Conservation (phyloP, 2,888 invertebrate species). For the Ormyrus thymus region DNA sequence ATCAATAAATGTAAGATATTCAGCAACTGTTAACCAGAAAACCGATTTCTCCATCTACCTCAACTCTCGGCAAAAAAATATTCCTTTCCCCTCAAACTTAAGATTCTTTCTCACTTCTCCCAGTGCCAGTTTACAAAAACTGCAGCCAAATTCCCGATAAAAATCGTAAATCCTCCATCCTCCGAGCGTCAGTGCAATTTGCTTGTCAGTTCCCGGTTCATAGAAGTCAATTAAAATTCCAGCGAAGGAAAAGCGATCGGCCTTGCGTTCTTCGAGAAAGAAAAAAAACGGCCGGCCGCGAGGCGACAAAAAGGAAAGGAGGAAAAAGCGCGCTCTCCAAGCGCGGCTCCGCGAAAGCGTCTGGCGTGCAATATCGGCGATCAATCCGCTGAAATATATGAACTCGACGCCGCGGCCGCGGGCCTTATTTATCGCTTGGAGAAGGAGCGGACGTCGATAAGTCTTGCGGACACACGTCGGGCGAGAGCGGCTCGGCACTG, state of each 20-base stretch:
- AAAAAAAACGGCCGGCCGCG: neutral
- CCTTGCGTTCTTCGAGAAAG: slow-evolving; percentile 1
- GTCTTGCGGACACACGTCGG: slow-evolving; percentile 26
- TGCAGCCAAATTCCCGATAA: neutral
- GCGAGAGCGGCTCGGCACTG: neutral
- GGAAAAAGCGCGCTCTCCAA: slow-evolving; percentile 10
- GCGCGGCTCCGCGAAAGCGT: neutral
- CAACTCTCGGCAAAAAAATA: too few relatives aligned
- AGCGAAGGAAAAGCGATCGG: slow-evolving; percentile 5
- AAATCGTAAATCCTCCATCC: neutral
- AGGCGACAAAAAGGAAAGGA: neutral
- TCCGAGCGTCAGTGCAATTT: neutral
- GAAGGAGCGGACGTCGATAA: slow-evolving; percentile 31
- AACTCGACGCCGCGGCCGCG: neutral
- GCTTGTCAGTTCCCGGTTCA: slow-evolving; percentile 16
- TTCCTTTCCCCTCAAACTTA: too few relatives aligned
- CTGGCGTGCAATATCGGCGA: slow-evolving; percentile 21
- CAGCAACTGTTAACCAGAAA: too few relatives aligned
- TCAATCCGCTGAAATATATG: slow-evolving; percentile 5
- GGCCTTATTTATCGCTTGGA: slow-evolving; percentile 44
- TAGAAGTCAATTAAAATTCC: slow-evolving; percentile 38
- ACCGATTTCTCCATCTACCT: too few relatives aligned
- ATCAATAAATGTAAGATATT: too few relatives aligned
- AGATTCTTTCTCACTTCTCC: too few relatives aligned
- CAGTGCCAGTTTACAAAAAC: neutral